Evolutionary conservation across 2,888 invertebrate genomes (phyloP), one percentile per base, ranked within the genome.

Genomic region (Melanostoma scalare): DNA sequence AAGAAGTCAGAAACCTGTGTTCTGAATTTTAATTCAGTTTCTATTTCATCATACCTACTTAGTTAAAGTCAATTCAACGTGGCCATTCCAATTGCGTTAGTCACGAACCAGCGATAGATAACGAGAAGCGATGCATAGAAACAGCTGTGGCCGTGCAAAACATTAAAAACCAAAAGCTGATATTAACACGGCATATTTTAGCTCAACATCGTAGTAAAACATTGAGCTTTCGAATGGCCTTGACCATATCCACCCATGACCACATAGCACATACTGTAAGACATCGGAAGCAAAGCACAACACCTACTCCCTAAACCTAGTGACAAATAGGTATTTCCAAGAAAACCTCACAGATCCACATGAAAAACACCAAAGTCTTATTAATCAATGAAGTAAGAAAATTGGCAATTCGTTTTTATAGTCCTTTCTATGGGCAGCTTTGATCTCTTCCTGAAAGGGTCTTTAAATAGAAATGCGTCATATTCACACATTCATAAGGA

Each of bases 381-480:
- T 67, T 67, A 67, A 63, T 76, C 69, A 76, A 61, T 75, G 9
- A 56, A 74, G 40, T 63, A 30, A 53, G 61, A 72, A 55, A 55
- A 61, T 72, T 63, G 52, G 42, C 61, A 48, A 6, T 50, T 63
- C 6, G 9, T 63, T 0, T 31, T 48, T 20, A 50, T 30, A 36
- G 38, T 20, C n/a, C 30, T 63, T 4, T 50, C 33, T 0, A 4
- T 31, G 20, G 30, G 48, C 31, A 42, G 20, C 9, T 38, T 63
- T 38, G 4, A 6, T 50, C 1, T 35, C 6, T 36, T 2, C 38
- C 9, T 5, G 9, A 52, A 35, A 42, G 44, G n/a, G 6, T 58
- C 58, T 42, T 58, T 10, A 65, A 72, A 72, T 65, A 55, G 63
- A 56, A 74, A 74, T 75, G 80, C 75, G 81, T 76, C 79, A 80